These are phyloP conservation scores for Sceliomorpha sp. DNA, from an alignment of 2,888 invertebrate genomes.

Conservation along the genomic window DNA sequence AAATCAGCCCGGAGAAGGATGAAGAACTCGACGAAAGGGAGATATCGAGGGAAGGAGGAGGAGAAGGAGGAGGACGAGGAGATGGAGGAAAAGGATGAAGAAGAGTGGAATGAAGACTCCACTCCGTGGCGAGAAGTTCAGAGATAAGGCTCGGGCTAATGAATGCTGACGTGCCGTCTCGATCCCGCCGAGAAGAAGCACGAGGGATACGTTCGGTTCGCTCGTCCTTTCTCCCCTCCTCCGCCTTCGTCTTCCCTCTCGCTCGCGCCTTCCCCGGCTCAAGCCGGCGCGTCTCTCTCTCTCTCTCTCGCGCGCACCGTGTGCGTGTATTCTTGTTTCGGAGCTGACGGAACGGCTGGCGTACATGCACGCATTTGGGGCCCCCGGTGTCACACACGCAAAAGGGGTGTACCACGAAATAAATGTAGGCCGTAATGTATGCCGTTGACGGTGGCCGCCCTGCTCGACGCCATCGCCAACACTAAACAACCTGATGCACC, in stretches of 20 bases:
- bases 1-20: slow-evolving; percentile 49
- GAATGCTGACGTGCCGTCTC: slow-evolving; percentile 69
- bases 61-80: slow-evolving; percentile 47
- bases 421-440: slow-evolving; percentile 71
- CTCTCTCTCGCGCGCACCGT: not conserved
- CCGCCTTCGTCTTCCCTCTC: slow-evolving; percentile 2
- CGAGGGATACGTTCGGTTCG: slow-evolving; percentile 27
- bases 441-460: slow-evolving; percentile 74
- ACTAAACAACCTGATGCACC: slow-evolving; percentile 77
- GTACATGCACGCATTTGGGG: slow-evolving; percentile 27
- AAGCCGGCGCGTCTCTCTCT: slow-evolving; percentile 16
- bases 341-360: not conserved
- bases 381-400: slow-evolving; percentile 23
- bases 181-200: slow-evolving; percentile 56
- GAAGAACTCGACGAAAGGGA: slow-evolving; percentile 57
- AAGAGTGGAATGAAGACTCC: slow-evolving; percentile 47
- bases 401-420: slow-evolving; percentile 24
- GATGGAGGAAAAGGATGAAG: slow-evolving; percentile 20
- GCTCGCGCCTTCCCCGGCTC: slow-evolving; percentile 16
- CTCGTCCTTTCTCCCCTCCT: slow-evolving; percentile 44
- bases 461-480: slow-evolving; percentile 72
- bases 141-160: slow-evolving; percentile 69
- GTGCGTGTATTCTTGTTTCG: slow-evolving; percentile 25
- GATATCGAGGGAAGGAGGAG: slow-evolving; percentile 30
- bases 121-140: slow-evolving; percentile 52